phyloP scores from a whole-genome alignment of 2,888 invertebrate genomes.

The Schizaphis graminum region DNA sequence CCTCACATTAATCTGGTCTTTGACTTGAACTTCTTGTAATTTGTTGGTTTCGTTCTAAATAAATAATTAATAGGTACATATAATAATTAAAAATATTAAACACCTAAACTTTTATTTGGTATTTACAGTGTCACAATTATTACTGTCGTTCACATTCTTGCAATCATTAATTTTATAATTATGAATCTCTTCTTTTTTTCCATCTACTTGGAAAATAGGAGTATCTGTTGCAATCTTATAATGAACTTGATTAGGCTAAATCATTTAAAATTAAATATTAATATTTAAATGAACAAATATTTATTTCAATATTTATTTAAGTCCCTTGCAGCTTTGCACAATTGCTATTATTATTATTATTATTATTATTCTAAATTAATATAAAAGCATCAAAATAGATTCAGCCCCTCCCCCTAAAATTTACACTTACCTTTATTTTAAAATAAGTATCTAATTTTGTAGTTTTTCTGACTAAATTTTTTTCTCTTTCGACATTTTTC shows the following conservation, averaged over 20 bases:
- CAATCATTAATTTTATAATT: not conserved
- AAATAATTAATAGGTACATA: not conserved
- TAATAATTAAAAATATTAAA: not conserved
- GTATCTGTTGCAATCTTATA: not conserved
- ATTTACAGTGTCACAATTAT: not conserved
- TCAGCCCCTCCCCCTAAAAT: not conserved
- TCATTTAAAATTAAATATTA: conserved; percentile 11
- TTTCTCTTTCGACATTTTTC: too few relatives aligned
- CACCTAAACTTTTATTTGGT: not conserved
- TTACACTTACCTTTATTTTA: not conserved
- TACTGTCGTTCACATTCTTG: not conserved
- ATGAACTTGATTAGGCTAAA: conserved; percentile 1
- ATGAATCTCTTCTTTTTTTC: not conserved
- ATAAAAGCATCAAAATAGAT: too few relatives aligned
- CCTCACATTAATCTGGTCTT: not conserved
- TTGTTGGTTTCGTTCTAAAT: not conserved
- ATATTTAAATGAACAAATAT: too few relatives aligned
- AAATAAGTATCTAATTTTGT: not conserved
- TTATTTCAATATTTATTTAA: not conserved
- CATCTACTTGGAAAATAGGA: not conserved
- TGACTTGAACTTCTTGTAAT: not conserved
- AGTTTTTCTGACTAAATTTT: not conserved
- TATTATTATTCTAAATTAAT: not conserved
- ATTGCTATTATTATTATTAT: too few relatives aligned
- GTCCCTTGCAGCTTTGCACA: not conserved